Percentiles rank a stretch among this genome's conserved stretches.
phyloP scores from a whole-genome alignment of 2,888 invertebrate species.

The Theretra japonica region DNA sequence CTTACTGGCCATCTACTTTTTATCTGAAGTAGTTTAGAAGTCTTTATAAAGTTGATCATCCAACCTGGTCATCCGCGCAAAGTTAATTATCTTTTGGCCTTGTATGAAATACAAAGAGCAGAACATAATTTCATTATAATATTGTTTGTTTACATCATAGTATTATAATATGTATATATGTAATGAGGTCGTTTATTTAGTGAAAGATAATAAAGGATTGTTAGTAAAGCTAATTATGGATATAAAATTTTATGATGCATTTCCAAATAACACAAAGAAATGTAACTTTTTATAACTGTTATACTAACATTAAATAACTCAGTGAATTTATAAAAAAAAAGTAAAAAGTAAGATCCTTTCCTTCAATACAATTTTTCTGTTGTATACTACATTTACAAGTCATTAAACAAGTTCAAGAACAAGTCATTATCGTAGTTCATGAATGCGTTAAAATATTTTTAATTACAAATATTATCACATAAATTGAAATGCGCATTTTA shows the following conservation, averaged over 20 bases:
- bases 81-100: no score
- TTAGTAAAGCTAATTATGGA: background rate
- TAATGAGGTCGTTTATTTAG: no score
- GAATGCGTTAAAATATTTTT: background rate
- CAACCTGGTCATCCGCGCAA: no score
- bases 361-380: background rate
- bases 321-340: background rate
- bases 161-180: no score
- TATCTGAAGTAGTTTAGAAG: no score
- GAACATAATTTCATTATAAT: no score
- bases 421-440: background rate
- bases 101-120: no score
- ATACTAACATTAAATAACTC: background rate
- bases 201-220: no score
- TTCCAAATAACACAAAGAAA: background rate
- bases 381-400: background rate
- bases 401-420: background rate
- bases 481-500: background rate
- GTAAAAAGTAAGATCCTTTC: no score
- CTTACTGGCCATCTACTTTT: no score
- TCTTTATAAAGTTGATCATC: no score
- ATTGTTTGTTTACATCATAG: no score
- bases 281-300: background rate
- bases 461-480: slow-evolving; percentile 10
- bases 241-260: background rate